Conservation (phyloP, 2,113 vertebrate species). For the Polyodon spathula region DNA sequence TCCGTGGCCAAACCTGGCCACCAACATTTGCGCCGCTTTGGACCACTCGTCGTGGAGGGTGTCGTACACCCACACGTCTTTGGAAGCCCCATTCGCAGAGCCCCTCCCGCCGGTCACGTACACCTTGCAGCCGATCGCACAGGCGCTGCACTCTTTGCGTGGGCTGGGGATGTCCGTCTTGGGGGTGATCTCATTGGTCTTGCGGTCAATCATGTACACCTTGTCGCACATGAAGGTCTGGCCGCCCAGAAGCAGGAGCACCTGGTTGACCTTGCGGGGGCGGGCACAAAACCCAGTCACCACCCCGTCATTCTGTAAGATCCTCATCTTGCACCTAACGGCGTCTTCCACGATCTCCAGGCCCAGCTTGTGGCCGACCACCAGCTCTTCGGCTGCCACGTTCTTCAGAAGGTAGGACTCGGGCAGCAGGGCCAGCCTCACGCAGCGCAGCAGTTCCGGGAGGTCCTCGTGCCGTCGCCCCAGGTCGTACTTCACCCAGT, state of each 20-base stretch:
- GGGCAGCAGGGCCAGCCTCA: constrained; percentile 63
- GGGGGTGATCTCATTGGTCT: constrained; percentile 67
- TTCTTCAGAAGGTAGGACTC: constrained; percentile 63
- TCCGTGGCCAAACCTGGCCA: constrained; percentile 68
- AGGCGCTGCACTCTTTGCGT: constrained; percentile 72
- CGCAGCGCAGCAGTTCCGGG: constrained; percentile 60
- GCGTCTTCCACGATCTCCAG: constrained; percentile 69
- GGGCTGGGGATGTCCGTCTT: constrained; percentile 73
- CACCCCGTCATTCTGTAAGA: constrained; percentile 70
- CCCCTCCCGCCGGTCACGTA: constrained; percentile 69
- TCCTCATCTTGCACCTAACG: constrained; percentile 65
- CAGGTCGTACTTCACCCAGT: constrained; percentile 68
- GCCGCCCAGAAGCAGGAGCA: constrained; percentile 65
- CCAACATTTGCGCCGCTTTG: constrained; percentile 66
- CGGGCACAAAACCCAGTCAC: constrained; percentile 68
- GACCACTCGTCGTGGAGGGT: constrained; percentile 76
- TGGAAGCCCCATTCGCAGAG: constrained; percentile 70
- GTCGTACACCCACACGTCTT: constrained; percentile 76
- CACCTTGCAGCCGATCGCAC: constrained; percentile 72
- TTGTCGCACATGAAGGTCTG: constrained; percentile 77
- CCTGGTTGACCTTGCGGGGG: constrained; percentile 70
- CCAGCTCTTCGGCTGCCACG: constrained; percentile 59
- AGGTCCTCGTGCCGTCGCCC: constrained; percentile 49
- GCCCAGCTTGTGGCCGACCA: constrained; percentile 63
- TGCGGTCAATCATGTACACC: constrained; percentile 70